Percentiles rank a stretch among this genome's conserved stretches.
Evolutionary conservation across 53 echinoderm and acorn worm genomes (phyloP).

Genomic region (Luidia sarsii): DNA sequence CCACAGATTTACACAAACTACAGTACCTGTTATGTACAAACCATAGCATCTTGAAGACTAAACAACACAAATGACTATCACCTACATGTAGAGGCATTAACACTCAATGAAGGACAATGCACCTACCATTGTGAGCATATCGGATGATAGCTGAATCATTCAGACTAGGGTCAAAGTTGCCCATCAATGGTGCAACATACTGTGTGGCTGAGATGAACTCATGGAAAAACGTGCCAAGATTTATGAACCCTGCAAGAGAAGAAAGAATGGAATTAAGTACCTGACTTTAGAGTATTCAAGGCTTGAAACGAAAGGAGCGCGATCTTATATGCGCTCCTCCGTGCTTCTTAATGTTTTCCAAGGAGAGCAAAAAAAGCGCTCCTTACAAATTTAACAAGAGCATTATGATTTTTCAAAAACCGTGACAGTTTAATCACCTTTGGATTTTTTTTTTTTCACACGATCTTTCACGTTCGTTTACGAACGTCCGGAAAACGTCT

Average conservation of each 20-base stretch:
- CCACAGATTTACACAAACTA: not conserved
- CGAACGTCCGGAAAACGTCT: too few species aligned
- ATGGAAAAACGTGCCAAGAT: slow-evolving; percentile 81
- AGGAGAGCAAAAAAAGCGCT: too few species aligned
- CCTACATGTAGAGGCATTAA: slow-evolving; percentile 76
- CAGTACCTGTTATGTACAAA: too few species aligned
- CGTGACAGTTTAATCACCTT: not conserved
- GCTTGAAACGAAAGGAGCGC: too few species aligned
- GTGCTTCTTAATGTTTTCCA: too few species aligned
- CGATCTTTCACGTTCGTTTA: too few species aligned
- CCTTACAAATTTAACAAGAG: too few species aligned
- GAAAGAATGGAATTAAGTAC: not conserved
- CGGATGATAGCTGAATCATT: slow-evolving; percentile 75
- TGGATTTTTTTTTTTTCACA: too few species aligned
- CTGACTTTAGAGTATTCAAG: not conserved
- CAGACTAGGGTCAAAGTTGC: slow-evolving; percentile 89
- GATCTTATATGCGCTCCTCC: too few species aligned
- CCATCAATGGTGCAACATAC: slow-evolving; percentile 96
- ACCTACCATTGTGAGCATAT: slow-evolving; percentile 87
- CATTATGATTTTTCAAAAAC: too few species aligned
- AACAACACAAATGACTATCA: too few species aligned
- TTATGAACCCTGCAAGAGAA: slow-evolving; percentile 75
- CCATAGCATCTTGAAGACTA: not conserved
- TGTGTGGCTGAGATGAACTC: slow-evolving; percentile 84
- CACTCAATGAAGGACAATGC: slow-evolving; percentile 7